Base-by-base conservation (phyloP, 2,113 vertebrate genomes). In the Cynopterus brachyotis region DNA sequence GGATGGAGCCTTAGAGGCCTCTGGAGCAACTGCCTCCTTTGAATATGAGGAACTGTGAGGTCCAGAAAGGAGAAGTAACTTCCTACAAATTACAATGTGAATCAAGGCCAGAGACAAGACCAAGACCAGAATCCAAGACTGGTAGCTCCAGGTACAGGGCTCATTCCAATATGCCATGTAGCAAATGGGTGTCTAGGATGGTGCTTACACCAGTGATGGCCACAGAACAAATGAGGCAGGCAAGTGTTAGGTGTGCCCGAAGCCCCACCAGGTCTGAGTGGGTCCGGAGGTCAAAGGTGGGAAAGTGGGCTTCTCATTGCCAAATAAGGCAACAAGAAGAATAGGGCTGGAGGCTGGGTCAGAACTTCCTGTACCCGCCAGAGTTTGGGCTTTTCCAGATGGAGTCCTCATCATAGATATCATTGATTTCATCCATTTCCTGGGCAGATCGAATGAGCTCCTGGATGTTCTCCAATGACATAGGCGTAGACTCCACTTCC, bases 401-500 rank as follows among this genome's bases (percentile, higher is more conserved):
- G 53, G 57, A 13, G 3, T 89, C 73, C 22, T 96, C 93, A 1
- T 94, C 57, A 5, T 78, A 78, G 0, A 59, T 17, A 0, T 80
- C 79, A 30, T 55, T 87, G 59, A 55, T 32, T 35, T 81, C 81
- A 35, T 92, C 95, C 73, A 94, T 85, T 40, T 96, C 64, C 64
- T 97, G 94, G 28, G 73, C 82, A 1, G 94, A 91, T 1, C 6
- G 94, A 24, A 96, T 93, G 70, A 97, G 91, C 62, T 97, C 94
- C 91, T 96, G 97, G 88, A 97, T 93, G 19, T 95, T 94, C 55
- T 97, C 94, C 32, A 96, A 83, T 91, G 95, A 91, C 47, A 73
- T 0, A 1, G 95, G 91, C 1, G 84, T 28, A 0, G 96, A 91
- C 1, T 91, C 81, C 37, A 88, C 97, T 84, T 97, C 94, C 37